Base-by-base conservation (phyloP, 2,888 invertebrate genomes). In the Deilephila elpenor region DNA sequence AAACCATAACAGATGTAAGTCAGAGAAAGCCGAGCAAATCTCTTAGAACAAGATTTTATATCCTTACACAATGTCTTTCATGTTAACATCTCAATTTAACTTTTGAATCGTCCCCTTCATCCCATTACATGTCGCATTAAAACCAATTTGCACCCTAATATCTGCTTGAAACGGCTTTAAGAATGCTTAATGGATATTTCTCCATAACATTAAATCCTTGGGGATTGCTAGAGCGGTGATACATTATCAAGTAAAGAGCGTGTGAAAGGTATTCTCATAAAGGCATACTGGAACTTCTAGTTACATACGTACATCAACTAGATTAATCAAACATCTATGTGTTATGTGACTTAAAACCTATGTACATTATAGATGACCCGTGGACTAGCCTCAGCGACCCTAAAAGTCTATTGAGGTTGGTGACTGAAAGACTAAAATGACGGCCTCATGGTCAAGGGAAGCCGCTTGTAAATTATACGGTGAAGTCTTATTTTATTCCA, bases 41-140 rank as follows among this genome's bases (percentile, higher is more conserved):
- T 37, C 20, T 44, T 64, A 5, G 11, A 67, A 51, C 11, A 20
- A 44, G 64, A n/a, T 5, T 25, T 25, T 25, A 67, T 17, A 51
- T 51, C 44, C 25, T 51, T 7, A 56, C 5, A 6, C 37, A 67
- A 67, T 44, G 34, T 11, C 37, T 20, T 44, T n/a, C 20, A 32
- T 61, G 64, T 37, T 51, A 51, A 51, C 25, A 51, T 67, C 51
- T 67, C 44, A 44, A 51, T 51, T 67, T 67, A 14, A 51, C 44
- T 37, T 60, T 60, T 44, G 53, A 74, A 67, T 71, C 17, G 20
- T 8, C 20, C 51, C 19, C 60, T 44, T 51, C 25, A 44, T 67
- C 44, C 17, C 44, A 67, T 67, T 67, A 51, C 25, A 51, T 25
- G 25, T 67, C 51, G 44, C 44, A 67, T 67, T 67, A 25, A 67